Conservation (phyloP, 2,113 vertebrate species). For the Nyctibius bracteatus region DNA sequence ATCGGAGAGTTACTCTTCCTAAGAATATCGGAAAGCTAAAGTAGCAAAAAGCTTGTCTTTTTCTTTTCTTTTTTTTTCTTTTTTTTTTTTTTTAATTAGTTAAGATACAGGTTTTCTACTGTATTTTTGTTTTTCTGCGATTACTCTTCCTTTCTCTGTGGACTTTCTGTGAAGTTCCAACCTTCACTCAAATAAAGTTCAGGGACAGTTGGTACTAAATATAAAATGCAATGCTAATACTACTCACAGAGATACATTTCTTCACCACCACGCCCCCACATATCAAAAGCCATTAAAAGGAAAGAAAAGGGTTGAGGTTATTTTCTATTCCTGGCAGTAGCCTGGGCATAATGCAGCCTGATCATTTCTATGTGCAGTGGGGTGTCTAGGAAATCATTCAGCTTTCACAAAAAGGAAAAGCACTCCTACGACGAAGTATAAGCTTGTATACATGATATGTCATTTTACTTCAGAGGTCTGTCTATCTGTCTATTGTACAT, state of each 20-base stretch:
- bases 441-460: not conserved
- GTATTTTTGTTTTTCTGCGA: not conserved
- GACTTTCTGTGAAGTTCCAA: not conserved
- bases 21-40: not conserved
- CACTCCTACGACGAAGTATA: not conserved
- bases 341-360: not conserved
- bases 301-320: not conserved
- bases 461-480: not conserved
- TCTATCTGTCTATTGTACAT: not conserved
- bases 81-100: not conserved
- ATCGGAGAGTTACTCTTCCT: not conserved
- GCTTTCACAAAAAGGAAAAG: not conserved
- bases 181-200: not conserved
- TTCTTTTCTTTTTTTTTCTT: not conserved
- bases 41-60: not conserved
- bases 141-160: not conserved
- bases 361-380: not conserved
- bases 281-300: not conserved
- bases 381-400: not conserved
- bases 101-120: not conserved
- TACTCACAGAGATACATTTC: not conserved
- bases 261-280: rapidly evolving
- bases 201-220: not conserved
- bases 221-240: not conserved
- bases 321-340: not conserved